phyloP scores from a whole-genome alignment of 2,797 vertebrate genomes.

The Muscicapa comitata region DNA sequence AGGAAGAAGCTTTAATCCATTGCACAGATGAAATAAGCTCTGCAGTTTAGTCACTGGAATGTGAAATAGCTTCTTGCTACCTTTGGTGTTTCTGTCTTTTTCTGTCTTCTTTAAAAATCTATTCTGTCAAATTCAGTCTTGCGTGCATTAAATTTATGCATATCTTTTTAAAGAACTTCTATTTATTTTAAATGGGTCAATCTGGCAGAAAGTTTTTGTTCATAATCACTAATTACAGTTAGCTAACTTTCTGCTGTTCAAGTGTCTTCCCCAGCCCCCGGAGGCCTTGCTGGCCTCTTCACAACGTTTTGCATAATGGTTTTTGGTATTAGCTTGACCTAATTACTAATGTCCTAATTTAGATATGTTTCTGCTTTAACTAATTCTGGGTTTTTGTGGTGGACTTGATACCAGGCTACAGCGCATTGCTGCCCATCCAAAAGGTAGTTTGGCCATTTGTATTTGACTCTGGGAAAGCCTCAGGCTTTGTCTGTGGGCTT shows the following conservation, averaged over 20 bases:
- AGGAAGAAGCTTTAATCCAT: neutral
- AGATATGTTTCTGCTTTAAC: slow-evolving; percentile 1
- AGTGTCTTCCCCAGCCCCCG: neutral
- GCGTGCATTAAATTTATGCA: neutral
- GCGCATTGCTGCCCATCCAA: neutral
- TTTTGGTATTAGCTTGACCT: slow-evolving; percentile 55
- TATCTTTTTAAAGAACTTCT: slow-evolving; percentile 30
- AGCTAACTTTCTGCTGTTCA: slow-evolving; percentile 37
- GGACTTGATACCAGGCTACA: neutral
- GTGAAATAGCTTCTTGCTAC: neutral
- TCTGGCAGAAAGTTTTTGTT: slow-evolving; percentile 9
- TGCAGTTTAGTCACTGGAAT: neutral
- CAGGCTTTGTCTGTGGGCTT: neutral
- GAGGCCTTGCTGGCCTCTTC: neutral
- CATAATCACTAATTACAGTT: slow-evolving; percentile 38
- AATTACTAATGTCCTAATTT: slow-evolving; percentile 52
- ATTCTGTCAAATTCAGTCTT: neutral
- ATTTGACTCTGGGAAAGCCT: neutral
- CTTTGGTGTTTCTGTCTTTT: neutral
- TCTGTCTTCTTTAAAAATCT: neutral
- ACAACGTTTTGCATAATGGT: neutral
- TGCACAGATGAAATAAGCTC: neutral
- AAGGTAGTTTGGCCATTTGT: neutral
- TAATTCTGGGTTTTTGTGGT: slow-evolving; percentile 12
- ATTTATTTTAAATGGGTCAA: slow-evolving; percentile 57